Percentiles rank a stretch among this genome's conserved stretches.
phyloP scores from a whole-genome alignment of 2,797 vertebrate species.

The Gorsachius magnificus region DNA sequence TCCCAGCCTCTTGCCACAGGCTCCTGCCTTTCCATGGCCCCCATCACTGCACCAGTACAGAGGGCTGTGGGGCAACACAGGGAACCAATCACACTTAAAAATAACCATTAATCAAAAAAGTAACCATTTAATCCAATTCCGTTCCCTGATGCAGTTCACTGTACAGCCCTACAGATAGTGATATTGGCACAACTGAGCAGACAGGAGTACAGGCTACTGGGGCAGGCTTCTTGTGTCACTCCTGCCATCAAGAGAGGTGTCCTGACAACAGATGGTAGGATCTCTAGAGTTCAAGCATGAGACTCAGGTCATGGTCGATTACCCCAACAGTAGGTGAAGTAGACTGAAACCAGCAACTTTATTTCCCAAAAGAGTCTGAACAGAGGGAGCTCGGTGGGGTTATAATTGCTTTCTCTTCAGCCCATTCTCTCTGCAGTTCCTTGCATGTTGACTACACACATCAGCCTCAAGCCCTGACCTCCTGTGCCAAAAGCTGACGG shows the following conservation, averaged over 20 bases:
- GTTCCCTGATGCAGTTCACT: not conserved
- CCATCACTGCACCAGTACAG: not conserved
- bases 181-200: not conserved
- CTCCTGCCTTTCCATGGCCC: not conserved
- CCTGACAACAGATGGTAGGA: not conserved
- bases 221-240: not conserved
- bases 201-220: not conserved
- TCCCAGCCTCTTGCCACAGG: not conserved
- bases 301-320: not conserved
- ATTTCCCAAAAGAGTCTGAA: not conserved
- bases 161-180: not conserved
- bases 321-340: not conserved
- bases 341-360: not conserved
- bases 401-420: not conserved
- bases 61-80: rapidly evolving
- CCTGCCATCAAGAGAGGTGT: not conserved
- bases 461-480: not conserved
- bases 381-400: not conserved
- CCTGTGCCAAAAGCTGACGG: not conserved
- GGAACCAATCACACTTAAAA: not conserved
- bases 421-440: not conserved
- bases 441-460: not conserved
- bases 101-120: not conserved
- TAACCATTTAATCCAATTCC: not conserved
- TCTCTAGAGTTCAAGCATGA: not conserved